Percentiles rank a stretch among this genome's conserved stretches.
These are phyloP conservation scores for Tetramorium simillimum DNA, from an alignment of 1,140 invertebrate species.

Conservation along the genomic window DNA sequence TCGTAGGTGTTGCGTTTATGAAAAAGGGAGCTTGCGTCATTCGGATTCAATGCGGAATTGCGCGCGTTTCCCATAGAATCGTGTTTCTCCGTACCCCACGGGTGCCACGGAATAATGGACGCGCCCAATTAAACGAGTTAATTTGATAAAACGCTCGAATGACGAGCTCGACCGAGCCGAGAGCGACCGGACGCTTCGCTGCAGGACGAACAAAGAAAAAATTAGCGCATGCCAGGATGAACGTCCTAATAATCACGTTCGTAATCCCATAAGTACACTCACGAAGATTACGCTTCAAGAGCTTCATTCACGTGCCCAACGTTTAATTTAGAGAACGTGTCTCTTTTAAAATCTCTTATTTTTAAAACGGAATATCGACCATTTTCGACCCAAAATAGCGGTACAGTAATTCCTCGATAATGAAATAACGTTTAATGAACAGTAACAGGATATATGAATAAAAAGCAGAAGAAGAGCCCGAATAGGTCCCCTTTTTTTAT, in stretches of 20 bases:
- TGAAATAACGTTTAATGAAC: not conserved
- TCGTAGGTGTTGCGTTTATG: not conserved
- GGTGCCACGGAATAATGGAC: constrained; percentile 60
- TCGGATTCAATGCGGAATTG: constrained; percentile 8
- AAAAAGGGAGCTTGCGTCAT: constrained; percentile 20
- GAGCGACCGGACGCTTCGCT: not conserved
- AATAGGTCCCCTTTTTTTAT: not conserved
- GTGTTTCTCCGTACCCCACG: constrained; percentile 57
- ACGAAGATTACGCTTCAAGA: constrained; percentile 32
- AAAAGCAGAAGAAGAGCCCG: no score
- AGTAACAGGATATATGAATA: not conserved
- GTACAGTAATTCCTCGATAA: not conserved
- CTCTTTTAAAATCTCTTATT: not conserved
- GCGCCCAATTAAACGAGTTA: constrained; percentile 78
- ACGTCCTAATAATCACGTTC: constrained; percentile 54
- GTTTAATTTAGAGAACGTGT: constrained; percentile 4
- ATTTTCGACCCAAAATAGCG: not conserved
- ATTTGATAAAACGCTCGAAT: constrained; percentile 75
- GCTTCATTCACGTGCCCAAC: no score
- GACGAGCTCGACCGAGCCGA: constrained; percentile 32
- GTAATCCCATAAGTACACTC: constrained; percentile 33
- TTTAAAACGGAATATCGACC: not conserved
- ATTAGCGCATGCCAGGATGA: constrained; percentile 60
- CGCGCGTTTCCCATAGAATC: constrained; percentile 63
- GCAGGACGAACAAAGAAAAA: constrained; percentile 50